phyloP scores from a whole-genome alignment of 2,888 invertebrate genomes.

The Sinodicranocentrus sp. region DNA sequence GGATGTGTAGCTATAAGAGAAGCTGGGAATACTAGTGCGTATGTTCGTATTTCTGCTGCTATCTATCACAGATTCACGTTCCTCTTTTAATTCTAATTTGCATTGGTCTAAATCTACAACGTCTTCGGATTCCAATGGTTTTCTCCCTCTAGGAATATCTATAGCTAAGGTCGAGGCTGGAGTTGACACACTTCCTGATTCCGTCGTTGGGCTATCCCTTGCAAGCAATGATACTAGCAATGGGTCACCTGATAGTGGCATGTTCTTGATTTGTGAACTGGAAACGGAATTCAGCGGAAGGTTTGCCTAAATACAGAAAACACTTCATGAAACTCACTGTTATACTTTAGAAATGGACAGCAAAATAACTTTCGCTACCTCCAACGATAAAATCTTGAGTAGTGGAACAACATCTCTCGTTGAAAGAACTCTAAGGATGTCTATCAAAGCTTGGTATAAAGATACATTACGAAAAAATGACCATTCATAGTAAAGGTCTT shows the following conservation, averaged over 20 bases:
- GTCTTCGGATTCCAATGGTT: not conserved
- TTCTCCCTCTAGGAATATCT: slow-evolving; percentile 40
- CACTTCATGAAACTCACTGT: no score
- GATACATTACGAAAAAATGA: slow-evolving; percentile 73
- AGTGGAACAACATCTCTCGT: slow-evolving; percentile 71
- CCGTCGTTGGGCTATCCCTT: slow-evolving; percentile 7
- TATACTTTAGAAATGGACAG: no score
- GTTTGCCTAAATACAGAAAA: slow-evolving; percentile 27
- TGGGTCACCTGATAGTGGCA: slow-evolving; percentile 47
- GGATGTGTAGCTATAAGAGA: slow-evolving; percentile 75
- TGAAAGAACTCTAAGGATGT: slow-evolving; percentile 71
- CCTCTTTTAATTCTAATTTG: not conserved
- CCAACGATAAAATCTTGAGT: slow-evolving; percentile 61
- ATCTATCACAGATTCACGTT: slow-evolving; percentile 44
- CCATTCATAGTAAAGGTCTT: slow-evolving; percentile 74
- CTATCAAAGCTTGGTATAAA: slow-evolving; percentile 68
- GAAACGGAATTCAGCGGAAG: slow-evolving; percentile 6
- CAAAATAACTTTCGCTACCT: slow-evolving; percentile 39
- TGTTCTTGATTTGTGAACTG: slow-evolving; percentile 34
- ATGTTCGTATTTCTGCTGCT: not conserved
- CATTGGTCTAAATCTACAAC: not conserved
- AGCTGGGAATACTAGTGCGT: slow-evolving; percentile 61
- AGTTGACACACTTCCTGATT: not conserved
- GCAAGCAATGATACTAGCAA: slow-evolving; percentile 44
- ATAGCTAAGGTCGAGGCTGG: slow-evolving; percentile 16